A percentile compares a stretch with the other conserved stretches of the same genome.
These are phyloP conservation scores for Echiichthys vipera DNA, from an alignment of 2,797 vertebrate species.

Conservation along the genomic window DNA sequence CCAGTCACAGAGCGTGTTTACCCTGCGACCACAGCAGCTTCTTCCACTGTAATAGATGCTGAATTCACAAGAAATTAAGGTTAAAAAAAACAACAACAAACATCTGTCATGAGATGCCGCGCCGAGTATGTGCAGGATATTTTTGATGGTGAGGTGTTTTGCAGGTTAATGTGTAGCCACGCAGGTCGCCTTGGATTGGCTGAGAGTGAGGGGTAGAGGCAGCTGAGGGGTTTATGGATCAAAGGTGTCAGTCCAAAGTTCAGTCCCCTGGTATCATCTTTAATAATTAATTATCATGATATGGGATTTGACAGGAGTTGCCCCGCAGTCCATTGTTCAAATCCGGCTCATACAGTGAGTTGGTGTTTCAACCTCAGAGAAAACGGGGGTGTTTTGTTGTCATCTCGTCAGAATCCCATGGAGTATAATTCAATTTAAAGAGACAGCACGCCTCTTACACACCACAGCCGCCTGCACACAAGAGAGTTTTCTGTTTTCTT, in stretches of 20 bases:
- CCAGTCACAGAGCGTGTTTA: slow-evolving; percentile 59
- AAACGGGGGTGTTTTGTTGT: slow-evolving; percentile 25
- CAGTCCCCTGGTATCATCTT: slow-evolving; percentile 36
- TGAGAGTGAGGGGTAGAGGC: slow-evolving; percentile 60
- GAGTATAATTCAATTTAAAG: slow-evolving; percentile 79
- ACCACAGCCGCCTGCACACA: slow-evolving; percentile 1
- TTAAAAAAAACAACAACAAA: no score
- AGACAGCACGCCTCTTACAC: slow-evolving; percentile 26
- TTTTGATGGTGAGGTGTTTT: slow-evolving; percentile 16
- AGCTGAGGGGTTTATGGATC: slow-evolving; percentile 44
- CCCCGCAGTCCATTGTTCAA: not conserved
- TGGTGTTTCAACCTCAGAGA: not conserved
- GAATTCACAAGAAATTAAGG: accelerated
- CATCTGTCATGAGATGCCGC: accelerated
- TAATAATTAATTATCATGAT: not conserved
- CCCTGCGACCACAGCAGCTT: slow-evolving; percentile 19
- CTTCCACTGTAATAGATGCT: not conserved
- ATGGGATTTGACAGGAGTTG: not conserved
- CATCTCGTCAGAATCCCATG: slow-evolving; percentile 65
- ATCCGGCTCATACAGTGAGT: not conserved
- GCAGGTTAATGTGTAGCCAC: slow-evolving; percentile 77
- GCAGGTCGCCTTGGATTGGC: slow-evolving; percentile 66
- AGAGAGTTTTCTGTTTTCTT: slow-evolving; percentile 37
- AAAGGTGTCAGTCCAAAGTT: slow-evolving; percentile 78
- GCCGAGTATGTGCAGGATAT: not conserved